Percentiles rank a stretch among this genome's conserved stretches.
Evolutionary conservation across 2,888 invertebrate genomes (phyloP).

Genomic region (Tholera decimalis): DNA sequence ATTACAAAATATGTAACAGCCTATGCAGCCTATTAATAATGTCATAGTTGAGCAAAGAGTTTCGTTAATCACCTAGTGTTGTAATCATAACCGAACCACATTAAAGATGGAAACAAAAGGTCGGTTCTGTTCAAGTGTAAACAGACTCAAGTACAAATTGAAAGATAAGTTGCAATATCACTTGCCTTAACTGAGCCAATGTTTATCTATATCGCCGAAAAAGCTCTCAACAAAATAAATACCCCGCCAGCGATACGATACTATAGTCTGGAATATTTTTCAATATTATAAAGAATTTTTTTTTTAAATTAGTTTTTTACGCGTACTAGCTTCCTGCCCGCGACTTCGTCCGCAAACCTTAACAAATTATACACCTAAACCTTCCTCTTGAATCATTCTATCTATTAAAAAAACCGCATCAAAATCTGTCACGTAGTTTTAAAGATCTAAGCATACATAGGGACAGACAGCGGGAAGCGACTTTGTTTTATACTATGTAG

Average conservation of each 20-base stretch:
- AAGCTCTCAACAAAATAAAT: not conserved
- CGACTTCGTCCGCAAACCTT: too few relatives aligned
- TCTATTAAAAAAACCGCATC: too few relatives aligned
- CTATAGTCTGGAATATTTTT: too few relatives aligned
- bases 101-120: not conserved
- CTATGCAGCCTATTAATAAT: slow-evolving; percentile 44
- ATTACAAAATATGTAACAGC: slow-evolving; percentile 53
- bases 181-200: not conserved
- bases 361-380: too few relatives aligned
- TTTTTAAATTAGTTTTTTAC: too few relatives aligned
- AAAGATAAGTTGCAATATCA: not conserved
- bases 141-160: not conserved
- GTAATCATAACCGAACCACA: slow-evolving; percentile 16
- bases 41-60: slow-evolving; percentile 48
- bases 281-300: too few relatives aligned
- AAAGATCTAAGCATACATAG: too few relatives aligned
- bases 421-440: too few relatives aligned
- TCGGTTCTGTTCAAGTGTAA: not conserved
- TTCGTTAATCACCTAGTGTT: slow-evolving; percentile 45
- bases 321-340: too few relatives aligned
- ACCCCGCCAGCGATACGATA: not conserved
- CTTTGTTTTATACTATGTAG: too few relatives aligned
- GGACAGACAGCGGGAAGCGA: too few relatives aligned
- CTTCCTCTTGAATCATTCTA: too few relatives aligned
- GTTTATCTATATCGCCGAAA: not conserved